Base-by-base conservation (phyloP, 2,797 vertebrate genomes). In the Helicolenus hilgendorfi region DNA sequence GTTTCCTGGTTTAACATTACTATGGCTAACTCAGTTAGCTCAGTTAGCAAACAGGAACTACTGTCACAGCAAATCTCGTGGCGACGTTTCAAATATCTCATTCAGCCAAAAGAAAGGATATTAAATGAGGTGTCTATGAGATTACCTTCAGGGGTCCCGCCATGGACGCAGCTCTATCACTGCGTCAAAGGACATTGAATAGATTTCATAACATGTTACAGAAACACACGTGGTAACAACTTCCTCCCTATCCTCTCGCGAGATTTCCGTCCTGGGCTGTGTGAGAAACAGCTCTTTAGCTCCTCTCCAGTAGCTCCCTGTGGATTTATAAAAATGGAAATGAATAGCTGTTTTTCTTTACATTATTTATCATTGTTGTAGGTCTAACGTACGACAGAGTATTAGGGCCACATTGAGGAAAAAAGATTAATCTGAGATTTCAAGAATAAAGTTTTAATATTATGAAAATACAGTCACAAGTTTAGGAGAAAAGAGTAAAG, bases 141-240 rank as follows among this genome's bases (percentile, higher is more conserved):
- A 35, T 95, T 97, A 97, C 97, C 97, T 97, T 97, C 72, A 97
- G 86, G n/a, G 58, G 95, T 87, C 90, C 96, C 86, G 97, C 97
- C 97, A 97, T 97, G 70, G 72, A 72, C 4, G n/a, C 33, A 13
- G 36, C 13, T 83, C 26, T 77, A 65, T 88, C 80, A 91, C 35
- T 60, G 67, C 76, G 63, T 63, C 27, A 78, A 84, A 86, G 87
- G 84, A 29, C 84, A 87, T 3, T 68, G 76, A 35, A 41, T 41
- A 41, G 38, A 26, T 77, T 82, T 88, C 78, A 53, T 55, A 20
- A 83, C 74, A 72, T 71, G 80, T 91, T 89, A 89, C 89, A 92
- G 81, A 89, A 91, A 87, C 89, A 49, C 84, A 45, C 68, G 53
- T 5, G 60, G 33, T 1, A 0, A 1, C 14, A 1, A 18, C 92